Conservation (phyloP, 1,140 invertebrate species). For the Venustaconcha ellipsiformis region DNA sequence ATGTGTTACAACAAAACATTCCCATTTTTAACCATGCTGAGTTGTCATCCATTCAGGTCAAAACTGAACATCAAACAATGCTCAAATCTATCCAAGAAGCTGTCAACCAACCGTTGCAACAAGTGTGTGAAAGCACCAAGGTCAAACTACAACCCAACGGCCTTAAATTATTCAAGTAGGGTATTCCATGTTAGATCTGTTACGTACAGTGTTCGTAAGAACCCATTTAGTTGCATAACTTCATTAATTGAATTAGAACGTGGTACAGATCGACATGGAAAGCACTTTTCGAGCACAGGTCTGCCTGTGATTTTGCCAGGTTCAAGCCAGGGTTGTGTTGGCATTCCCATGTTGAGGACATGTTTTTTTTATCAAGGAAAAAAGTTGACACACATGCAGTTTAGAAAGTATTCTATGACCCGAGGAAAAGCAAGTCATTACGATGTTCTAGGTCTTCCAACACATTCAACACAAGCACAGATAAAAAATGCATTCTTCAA, state of each 20-base stretch:
- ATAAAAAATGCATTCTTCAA: conserved; percentile 92
- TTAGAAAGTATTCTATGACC: background rate
- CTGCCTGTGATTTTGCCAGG: background rate
- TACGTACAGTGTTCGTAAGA: no score
- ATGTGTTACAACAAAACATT: no score
- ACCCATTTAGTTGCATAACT: no score
- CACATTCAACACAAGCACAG: conserved; percentile 81
- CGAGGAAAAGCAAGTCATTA: conserved; percentile 73
- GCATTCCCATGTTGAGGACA: background rate
- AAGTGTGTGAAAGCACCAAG: no score
- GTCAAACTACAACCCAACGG: no score
- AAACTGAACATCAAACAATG: no score
- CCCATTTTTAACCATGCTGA: no score
- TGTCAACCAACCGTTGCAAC: no score
- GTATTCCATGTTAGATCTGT: no score
- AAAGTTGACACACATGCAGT: conserved; percentile 1
- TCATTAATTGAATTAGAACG: conserved; percentile 1
- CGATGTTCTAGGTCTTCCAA: conserved; percentile 79
- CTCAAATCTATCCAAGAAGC: no score
- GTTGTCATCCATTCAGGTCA: no score
- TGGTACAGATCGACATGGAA: conserved; percentile 2
- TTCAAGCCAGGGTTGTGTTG: background rate
- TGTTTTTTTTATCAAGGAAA: background rate
- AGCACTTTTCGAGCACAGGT: background rate
- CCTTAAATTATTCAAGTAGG: no score